Conservation (phyloP, 2,113 vertebrate species). For the Psophia crepitans region DNA sequence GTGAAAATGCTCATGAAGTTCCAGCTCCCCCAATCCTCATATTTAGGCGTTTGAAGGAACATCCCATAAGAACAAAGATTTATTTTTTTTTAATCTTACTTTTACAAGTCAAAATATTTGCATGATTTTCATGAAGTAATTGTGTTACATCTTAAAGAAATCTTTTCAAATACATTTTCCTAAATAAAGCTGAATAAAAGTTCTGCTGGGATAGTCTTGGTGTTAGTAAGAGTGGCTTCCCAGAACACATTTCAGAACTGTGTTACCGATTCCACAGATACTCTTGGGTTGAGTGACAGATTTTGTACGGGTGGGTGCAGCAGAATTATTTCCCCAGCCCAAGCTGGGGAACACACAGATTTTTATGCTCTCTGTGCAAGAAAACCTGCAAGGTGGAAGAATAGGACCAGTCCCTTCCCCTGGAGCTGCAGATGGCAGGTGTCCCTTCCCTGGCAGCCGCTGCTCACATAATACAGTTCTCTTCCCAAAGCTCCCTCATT, state of each 20-base stretch:
- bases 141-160: background rate
- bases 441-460: background rate
- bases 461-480: background rate
- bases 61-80: background rate
- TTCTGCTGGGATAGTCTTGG: background rate
- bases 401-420: background rate
- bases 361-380: background rate
- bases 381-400: background rate
- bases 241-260: background rate
- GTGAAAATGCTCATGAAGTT: background rate
- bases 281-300: background rate
- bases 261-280: background rate
- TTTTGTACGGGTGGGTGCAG: background rate
- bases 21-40: background rate
- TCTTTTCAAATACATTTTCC: background rate
- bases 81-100: background rate
- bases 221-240: background rate
- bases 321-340: background rate
- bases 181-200: background rate
- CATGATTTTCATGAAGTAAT: background rate
- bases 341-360: background rate
- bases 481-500: background rate
- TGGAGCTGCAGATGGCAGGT: background rate
- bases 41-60: background rate
- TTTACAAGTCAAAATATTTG: background rate